Conservation (phyloP, 2,113 vertebrate species). For the Scolopax mira region DNA sequence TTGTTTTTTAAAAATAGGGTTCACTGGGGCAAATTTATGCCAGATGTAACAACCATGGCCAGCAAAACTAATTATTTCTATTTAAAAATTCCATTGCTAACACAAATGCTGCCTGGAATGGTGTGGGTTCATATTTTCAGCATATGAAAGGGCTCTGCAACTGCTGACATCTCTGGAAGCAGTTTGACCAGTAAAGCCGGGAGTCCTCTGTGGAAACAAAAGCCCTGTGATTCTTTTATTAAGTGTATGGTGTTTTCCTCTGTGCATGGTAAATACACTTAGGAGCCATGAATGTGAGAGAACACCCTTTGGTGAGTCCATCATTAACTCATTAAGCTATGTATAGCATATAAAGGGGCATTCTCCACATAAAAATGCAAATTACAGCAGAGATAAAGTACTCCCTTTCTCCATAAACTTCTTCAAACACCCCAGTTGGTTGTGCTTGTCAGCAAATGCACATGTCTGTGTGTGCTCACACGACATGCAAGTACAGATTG, state of each 20-base stretch:
- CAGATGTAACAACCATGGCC: slow-evolving; percentile 43
- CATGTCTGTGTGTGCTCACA: not conserved
- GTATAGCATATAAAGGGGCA: not conserved
- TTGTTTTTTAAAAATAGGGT: slow-evolving; percentile 58
- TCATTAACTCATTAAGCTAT: not conserved
- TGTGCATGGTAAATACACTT: not conserved
- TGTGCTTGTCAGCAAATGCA: not conserved
- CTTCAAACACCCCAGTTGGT: not conserved
- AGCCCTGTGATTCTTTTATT: not conserved
- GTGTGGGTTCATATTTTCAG: slow-evolving; percentile 34
- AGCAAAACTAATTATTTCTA: slow-evolving; percentile 65
- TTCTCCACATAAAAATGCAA: not conserved
- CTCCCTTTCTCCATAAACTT: not conserved
- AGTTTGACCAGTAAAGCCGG: slow-evolving; percentile 7
- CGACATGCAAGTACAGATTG: not conserved
- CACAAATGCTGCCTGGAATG: slow-evolving; percentile 45
- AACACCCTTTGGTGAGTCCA: not conserved
- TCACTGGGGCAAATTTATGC: slow-evolving; percentile 53
- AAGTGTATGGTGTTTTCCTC: not conserved
- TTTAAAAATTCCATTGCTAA: slow-evolving; percentile 59
- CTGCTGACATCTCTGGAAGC: slow-evolving; percentile 34
- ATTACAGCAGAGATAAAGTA: not conserved
- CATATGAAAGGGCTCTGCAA: slow-evolving; percentile 27
- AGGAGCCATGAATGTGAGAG: not conserved
- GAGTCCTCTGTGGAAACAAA: slow-evolving; percentile 9